Percentiles rank a stretch among this genome's conserved stretches.
These are phyloP conservation scores for Bergia sp. DNA, from an alignment of 92 coral and sea anemone genomes.

Conservation along the genomic window DNA sequence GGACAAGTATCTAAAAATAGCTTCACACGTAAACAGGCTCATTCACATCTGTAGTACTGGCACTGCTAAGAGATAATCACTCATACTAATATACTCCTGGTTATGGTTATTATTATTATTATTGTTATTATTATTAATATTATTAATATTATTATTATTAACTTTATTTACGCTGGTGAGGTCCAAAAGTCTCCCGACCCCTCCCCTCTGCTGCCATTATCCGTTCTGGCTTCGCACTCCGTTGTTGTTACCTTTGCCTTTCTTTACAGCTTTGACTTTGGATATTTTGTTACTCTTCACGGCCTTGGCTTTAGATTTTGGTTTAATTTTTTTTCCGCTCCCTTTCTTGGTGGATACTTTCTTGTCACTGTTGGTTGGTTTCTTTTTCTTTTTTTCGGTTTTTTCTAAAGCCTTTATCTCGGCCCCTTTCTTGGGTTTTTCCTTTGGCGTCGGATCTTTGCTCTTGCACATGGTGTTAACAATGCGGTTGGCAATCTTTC, in stretches of 20 bases:
- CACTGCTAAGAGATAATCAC: too few relatives aligned
- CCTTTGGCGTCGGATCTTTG: neutral
- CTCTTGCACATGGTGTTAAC: constrained; percentile 26
- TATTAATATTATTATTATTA: too few relatives aligned
- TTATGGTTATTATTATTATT: too few relatives aligned
- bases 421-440: neutral
- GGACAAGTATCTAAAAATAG: too few relatives aligned
- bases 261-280: neutral
- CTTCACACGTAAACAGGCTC: too few relatives aligned
- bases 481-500: constrained; percentile 8
- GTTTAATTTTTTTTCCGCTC: neutral
- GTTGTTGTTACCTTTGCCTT: neutral
- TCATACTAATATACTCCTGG: too few relatives aligned
- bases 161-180: too few relatives aligned
- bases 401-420: neutral
- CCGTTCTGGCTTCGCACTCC: too few relatives aligned
- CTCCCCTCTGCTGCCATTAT: too few relatives aligned
- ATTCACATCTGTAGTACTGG: too few relatives aligned
- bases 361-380: neutral
- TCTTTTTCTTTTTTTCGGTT: neutral
- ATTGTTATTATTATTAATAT: too few relatives aligned
- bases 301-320: neutral
- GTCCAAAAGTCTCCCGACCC: too few relatives aligned
- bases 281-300: neutral
- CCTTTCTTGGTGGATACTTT: neutral